phyloP scores from a whole-genome alignment of 2,888 invertebrate species.

The Leucophenga maculata region DNA sequence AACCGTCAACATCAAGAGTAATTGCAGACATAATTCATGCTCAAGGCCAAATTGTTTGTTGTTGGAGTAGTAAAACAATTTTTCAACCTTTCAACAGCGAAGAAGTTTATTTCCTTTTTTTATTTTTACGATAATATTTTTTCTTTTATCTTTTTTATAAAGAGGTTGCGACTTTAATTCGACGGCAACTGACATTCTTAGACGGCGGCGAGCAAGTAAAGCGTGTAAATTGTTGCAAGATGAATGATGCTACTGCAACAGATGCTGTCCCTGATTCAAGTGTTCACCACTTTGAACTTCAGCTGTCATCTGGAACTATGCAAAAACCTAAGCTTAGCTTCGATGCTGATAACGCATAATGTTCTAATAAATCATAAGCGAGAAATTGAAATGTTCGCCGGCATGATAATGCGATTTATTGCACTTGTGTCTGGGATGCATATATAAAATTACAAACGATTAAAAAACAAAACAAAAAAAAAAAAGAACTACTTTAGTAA shows the following conservation, averaged over 20 bases:
- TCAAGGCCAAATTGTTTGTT: conserved; percentile 57
- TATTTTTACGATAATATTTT: too few relatives aligned
- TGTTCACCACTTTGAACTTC: neutral
- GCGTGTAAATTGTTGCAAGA: conserved; percentile 43
- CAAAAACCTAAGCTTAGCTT: too few relatives aligned
- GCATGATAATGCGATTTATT: conserved; percentile 12
- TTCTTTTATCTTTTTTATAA: too few relatives aligned
- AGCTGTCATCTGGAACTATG: too few relatives aligned
- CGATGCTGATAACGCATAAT: conserved; percentile 18
- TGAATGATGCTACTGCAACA: conserved; percentile 46
- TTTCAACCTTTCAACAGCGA: conserved; percentile 56
- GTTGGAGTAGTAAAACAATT: conserved; percentile 48
- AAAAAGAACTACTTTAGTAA: too few relatives aligned
- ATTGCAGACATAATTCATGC: conserved; percentile 65
- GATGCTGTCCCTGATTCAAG: neutral
- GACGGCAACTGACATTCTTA: neutral
- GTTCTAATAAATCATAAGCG: conserved; percentile 24
- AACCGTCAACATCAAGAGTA: conserved; percentile 58
- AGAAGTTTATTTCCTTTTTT: neutral
- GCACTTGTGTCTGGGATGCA: too few relatives aligned
- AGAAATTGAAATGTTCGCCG: conserved; percentile 12
- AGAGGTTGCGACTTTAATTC: neutral
- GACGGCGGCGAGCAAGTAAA: conserved; percentile 2
- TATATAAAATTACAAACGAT: too few relatives aligned
- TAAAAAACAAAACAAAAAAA: too few relatives aligned